Percentiles rank a stretch among this genome's conserved stretches.
Conservation (phyloP, 2,797 vertebrate species). For the Danionella dracula region DNA sequence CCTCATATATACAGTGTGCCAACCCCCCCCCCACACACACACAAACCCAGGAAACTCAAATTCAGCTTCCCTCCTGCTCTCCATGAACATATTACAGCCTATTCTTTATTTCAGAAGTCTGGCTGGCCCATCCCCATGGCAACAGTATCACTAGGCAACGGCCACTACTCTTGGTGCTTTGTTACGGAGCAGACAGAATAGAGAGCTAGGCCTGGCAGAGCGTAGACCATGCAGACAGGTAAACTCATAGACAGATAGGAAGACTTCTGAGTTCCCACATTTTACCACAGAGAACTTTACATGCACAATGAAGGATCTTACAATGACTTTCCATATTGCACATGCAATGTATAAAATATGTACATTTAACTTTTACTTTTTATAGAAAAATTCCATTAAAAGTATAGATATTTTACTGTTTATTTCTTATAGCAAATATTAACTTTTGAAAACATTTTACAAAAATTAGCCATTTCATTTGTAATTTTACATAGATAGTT, state of each 20-base stretch:
- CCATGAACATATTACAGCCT: constrained; percentile 77
- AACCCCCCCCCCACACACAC: constrained; percentile 47
- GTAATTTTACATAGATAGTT: too few species aligned
- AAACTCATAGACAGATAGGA: too few species aligned
- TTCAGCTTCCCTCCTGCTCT: constrained; percentile 38
- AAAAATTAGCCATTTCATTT: too few species aligned
- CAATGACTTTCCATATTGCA: background rate
- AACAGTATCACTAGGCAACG: constrained; percentile 82
- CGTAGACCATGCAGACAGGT: constrained; percentile 5
- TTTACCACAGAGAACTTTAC: background rate
- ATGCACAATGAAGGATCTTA: background rate
- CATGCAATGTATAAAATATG: too few species aligned
- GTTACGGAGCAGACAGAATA: constrained; percentile 53
- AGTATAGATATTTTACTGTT: too few species aligned
- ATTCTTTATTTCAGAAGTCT: constrained; percentile 74
- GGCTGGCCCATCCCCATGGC: constrained; percentile 74
- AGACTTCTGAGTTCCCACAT: constrained; percentile 1
- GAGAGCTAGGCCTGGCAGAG: constrained; percentile 33
- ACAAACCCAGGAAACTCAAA: constrained; percentile 41
- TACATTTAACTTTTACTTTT: too few species aligned
- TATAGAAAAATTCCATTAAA: too few species aligned
- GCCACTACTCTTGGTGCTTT: constrained; percentile 66
- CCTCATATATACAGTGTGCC: constrained; percentile 64
- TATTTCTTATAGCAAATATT: too few species aligned
- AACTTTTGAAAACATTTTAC: too few species aligned